Percentiles rank a stretch among this genome's conserved stretches.
These are phyloP conservation scores for Erythrocercus mccallii DNA, from an alignment of 2,113 vertebrate species.

Conservation along the genomic window DNA sequence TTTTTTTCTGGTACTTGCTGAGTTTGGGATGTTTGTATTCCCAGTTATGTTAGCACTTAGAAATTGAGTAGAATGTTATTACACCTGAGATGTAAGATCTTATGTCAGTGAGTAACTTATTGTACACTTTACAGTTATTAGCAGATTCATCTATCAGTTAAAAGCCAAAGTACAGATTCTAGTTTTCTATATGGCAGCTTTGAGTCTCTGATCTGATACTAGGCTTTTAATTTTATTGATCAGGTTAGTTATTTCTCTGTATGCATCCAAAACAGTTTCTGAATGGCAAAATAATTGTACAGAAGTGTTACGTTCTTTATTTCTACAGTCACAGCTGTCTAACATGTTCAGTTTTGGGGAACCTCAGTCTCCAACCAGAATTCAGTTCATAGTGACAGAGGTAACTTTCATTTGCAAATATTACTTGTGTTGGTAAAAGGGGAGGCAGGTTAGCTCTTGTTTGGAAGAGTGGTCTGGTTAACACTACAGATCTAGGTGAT, in stretches of 20 bases:
- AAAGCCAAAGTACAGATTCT: neutral
- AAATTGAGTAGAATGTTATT: neutral
- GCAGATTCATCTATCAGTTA: neutral
- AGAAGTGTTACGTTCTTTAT: neutral
- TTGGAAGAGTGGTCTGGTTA: neutral
- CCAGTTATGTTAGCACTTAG: neutral
- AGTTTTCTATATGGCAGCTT: neutral
- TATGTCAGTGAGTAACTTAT: neutral
- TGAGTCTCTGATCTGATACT: neutral
- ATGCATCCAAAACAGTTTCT: neutral
- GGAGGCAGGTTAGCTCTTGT: neutral
- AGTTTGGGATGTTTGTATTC: neutral
- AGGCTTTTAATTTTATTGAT: neutral
- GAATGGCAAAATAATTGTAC: neutral
- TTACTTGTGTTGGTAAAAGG: neutral
- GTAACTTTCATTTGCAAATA: neutral
- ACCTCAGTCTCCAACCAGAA: neutral
- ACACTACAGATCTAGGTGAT: too few relatives aligned
- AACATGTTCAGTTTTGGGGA: neutral
- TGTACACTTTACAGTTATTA: neutral
- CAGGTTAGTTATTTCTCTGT: neutral
- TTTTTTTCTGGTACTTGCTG: neutral
- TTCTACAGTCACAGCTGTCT: neutral
- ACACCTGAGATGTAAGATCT: neutral
- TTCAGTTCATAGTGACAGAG: neutral